Percentiles rank a stretch among this genome's conserved stretches.
Evolutionary conservation across 2,113 vertebrate genomes (phyloP).

Genomic region (Nestor notabilis): DNA sequence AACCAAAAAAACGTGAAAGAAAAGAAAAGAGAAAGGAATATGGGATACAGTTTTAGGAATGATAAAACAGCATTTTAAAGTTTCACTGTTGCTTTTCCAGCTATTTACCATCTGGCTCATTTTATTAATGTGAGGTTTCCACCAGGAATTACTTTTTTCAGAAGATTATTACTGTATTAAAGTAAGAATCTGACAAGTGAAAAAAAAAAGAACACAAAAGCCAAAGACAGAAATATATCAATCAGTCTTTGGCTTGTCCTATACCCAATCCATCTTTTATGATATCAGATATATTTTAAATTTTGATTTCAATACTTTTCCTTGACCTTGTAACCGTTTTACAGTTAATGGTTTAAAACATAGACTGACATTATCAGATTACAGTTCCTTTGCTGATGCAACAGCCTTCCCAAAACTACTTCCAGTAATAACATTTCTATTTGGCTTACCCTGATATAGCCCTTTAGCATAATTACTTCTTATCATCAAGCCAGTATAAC

Average conservation of each 20-base stretch:
- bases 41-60: background rate
- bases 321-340: slow-evolving; percentile 46
- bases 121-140: background rate
- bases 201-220: background rate
- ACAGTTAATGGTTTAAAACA: slow-evolving; percentile 7
- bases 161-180: background rate
- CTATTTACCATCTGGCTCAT: background rate
- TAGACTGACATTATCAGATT: background rate
- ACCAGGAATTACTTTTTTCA: slow-evolving; percentile 23
- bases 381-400: slow-evolving; percentile 29
- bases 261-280: background rate
- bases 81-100: background rate
- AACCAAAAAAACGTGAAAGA: background rate
- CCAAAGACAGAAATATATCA: background rate
- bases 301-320: slow-evolving; percentile 9
- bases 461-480: slow-evolving; percentile 28
- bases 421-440: slow-evolving; percentile 48
- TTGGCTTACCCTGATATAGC: slow-evolving; percentile 19
- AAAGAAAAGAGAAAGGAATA: background rate
- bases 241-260: background rate
- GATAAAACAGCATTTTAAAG: background rate
- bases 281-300: background rate
- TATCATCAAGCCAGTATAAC: slow-evolving; percentile 18
- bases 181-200: background rate
- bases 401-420: slow-evolving; percentile 27